Conservation (phyloP, 2,888 invertebrate genomes). For the Deroplatys truncata region DNA sequence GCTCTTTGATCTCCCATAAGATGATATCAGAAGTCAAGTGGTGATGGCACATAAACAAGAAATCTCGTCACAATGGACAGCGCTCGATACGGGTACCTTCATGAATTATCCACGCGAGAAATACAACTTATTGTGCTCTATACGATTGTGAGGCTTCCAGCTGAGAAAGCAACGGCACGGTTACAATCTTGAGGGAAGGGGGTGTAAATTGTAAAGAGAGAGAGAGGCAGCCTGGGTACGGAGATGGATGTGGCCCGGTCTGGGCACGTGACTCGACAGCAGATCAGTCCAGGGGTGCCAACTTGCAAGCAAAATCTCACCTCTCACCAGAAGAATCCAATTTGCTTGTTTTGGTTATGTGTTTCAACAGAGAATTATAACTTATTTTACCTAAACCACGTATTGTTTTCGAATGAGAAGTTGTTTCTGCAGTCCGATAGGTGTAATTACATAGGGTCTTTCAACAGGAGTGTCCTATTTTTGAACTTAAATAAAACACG, state of each 20-base stretch:
- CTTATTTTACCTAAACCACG: too few relatives aligned
- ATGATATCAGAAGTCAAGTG: neutral
- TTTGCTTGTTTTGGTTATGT: too few relatives aligned
- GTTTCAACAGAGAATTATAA: too few relatives aligned
- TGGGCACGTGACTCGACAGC: slow-evolving; percentile 11
- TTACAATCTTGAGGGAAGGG: neutral
- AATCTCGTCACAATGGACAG: neutral
- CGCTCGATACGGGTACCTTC: neutral
- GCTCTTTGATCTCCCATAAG: too few relatives aligned
- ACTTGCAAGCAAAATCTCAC: neutral
- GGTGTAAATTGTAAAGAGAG: slow-evolving; percentile 12
- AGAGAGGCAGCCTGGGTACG: neutral
- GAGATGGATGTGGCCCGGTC: slow-evolving; percentile 7
- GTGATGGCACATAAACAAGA: neutral
- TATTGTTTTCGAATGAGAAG: too few relatives aligned
- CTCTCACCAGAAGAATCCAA: too few relatives aligned
- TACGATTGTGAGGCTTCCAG: neutral
- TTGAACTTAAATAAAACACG: too few relatives aligned
- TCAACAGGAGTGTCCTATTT: too few relatives aligned
- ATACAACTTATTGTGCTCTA: neutral
- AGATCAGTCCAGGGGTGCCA: neutral
- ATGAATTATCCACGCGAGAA: neutral
- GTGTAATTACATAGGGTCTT: too few relatives aligned
- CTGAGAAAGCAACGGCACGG: neutral
- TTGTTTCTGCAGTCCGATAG: too few relatives aligned